Evolutionary conservation across 2,888 invertebrate species (phyloP), one percentile per base, ranked within the genome.

Genomic region (Heliconius aoede): DNA sequence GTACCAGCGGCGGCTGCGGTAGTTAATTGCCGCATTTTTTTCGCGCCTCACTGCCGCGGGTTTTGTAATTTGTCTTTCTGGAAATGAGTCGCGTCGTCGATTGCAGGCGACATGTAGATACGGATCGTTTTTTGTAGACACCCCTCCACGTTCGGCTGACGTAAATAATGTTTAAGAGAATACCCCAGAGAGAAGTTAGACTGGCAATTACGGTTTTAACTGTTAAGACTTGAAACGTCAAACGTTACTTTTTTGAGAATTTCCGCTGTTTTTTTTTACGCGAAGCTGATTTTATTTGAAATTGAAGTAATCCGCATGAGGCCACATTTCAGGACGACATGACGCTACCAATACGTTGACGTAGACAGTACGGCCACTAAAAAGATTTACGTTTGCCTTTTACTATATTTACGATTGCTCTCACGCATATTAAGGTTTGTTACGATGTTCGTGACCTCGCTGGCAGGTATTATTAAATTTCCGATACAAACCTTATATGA

Each of bases 71-170:
- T 94, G 94, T 94, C 94, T 94, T 94, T 94, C 85, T 85, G 93
- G 94, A 94, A 94, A 94, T 94, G 94, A 93, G 93, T 89, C 94
- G 93, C 92, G 93, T 94, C 94, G 93, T 93, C 94, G 92, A 88
- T 91, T 90, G 90, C 90, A 88, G 87, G 89, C 85, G 93, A 92
- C 92, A 91, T 92, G 92, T 91, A 91, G 91, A 91, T 91, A 87
- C 87, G 85, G 82, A 84, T 80, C 82, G 83, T 85, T 88, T 88
- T 89, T 88, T 87, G 86, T 86, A 81, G 83, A 87, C 89, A 87
- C 89, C 91, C 91, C 90, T 89, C 90, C 87, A 88, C 89, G 91
- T 91, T 90, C 87, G 86, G 84, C 83, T 83, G 88, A 91, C 92
- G 93, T 94, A 94, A 94, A 94, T 94, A 92, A 92, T 92, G 89